Percentiles rank a stretch among this genome's conserved stretches.
Conservation (phyloP, 2,888 invertebrate species). For the Emmelina monodactyla region DNA sequence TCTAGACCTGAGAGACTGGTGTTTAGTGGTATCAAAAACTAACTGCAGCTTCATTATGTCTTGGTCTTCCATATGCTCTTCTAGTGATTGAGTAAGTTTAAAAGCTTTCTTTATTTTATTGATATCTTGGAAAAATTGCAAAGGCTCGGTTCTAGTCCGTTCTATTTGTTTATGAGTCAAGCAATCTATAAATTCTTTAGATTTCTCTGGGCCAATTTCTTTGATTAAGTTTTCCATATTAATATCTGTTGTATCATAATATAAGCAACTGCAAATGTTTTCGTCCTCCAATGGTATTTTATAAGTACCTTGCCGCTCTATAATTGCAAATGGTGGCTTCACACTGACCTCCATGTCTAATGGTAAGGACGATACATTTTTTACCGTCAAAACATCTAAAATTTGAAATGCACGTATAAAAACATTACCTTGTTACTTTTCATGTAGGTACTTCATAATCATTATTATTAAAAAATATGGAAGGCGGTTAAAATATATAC, state of each 20-base stretch:
- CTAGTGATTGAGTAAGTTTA: slow-evolving; percentile 37
- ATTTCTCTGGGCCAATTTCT: slow-evolving; percentile 28
- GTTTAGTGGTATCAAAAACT: slow-evolving; percentile 52
- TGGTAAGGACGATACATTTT: slow-evolving; percentile 60
- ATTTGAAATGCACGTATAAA: slow-evolving; percentile 7
- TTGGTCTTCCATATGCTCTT: slow-evolving; percentile 45
- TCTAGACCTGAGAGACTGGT: slow-evolving; percentile 38
- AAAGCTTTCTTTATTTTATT: slow-evolving; percentile 53
- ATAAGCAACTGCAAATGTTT: slow-evolving; percentile 42
- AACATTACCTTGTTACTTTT: no score
- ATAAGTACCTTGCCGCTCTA: slow-evolving; percentile 41
- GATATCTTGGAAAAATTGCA: slow-evolving; percentile 52
- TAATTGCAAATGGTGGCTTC: slow-evolving; percentile 57
- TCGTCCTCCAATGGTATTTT: slow-evolving; percentile 37
- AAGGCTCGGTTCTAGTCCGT: slow-evolving; percentile 30
- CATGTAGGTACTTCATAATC: no score
- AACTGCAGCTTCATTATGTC: slow-evolving; percentile 53
- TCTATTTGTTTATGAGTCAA: slow-evolving; percentile 42
- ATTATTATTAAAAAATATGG: no score
- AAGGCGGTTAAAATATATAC: not conserved
- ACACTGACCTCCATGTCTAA: slow-evolving; percentile 51
- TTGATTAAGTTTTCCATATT: slow-evolving; percentile 31
- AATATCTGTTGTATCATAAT: slow-evolving; percentile 39
- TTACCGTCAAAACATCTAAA: slow-evolving; percentile 61
- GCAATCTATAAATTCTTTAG: slow-evolving; percentile 38